These are phyloP conservation scores for Tyto alba DNA, from an alignment of 2,113 vertebrate genomes.

Conservation along the genomic window DNA sequence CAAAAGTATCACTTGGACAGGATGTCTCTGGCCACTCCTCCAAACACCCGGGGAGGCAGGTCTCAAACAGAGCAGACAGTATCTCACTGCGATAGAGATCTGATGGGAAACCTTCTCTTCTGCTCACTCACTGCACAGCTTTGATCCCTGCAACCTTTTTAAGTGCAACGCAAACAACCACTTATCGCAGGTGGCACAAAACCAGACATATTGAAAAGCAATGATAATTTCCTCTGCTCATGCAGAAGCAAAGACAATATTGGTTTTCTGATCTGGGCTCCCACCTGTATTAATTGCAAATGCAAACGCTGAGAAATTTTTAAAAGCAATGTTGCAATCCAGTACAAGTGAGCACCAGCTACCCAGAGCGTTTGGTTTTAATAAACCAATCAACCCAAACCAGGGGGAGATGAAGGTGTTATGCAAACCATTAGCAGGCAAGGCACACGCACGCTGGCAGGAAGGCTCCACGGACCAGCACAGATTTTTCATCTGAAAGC, in stretches of 20 bases:
- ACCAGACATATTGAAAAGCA: accelerated
- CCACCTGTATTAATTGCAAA: background rate
- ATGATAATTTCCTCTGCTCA: background rate
- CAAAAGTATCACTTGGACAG: background rate
- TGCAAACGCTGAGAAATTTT: background rate
- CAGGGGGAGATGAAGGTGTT: background rate
- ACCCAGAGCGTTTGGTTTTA: background rate
- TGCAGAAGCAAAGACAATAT: background rate
- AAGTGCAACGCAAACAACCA: background rate
- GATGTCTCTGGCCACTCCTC: background rate
- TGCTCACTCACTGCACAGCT: background rate
- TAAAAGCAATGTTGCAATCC: background rate
- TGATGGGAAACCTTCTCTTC: background rate
- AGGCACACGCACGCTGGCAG: accelerated
- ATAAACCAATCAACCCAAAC: background rate
- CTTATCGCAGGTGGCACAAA: background rate
- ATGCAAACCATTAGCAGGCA: background rate
- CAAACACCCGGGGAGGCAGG: background rate
- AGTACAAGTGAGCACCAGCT: background rate
- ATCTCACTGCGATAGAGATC: too few species aligned
- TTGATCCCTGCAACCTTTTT: background rate
- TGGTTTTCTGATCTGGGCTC: background rate
- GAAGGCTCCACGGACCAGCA: background rate
- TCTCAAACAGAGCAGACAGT: background rate
- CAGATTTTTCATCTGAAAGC: background rate